Percentiles rank a stretch among this genome's conserved stretches.
Evolutionary conservation across 64 coral and sea anemone genomes (phyloP).

Genomic region (Stichodactyla helianthus): DNA sequence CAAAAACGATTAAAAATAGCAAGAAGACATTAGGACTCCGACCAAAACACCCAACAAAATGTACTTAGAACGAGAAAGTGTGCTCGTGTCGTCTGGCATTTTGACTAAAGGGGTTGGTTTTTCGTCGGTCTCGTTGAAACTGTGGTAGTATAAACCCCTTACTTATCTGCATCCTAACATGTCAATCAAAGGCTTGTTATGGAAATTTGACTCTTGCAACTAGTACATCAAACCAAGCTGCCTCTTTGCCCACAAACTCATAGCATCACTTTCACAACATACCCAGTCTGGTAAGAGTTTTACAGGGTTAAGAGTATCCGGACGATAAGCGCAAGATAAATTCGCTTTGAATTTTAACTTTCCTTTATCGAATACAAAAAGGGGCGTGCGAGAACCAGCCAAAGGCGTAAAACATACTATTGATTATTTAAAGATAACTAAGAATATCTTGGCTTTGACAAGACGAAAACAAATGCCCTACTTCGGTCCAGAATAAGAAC

Average conservation of each 20-base stretch:
- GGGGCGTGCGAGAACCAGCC: conserved; percentile 23
- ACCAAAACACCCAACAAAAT: neutral
- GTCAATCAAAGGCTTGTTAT: conserved; percentile 32
- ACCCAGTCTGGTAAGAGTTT: neutral
- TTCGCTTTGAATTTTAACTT: conserved; percentile 45
- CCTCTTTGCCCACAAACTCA: conserved; percentile 23
- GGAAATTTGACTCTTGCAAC: conserved; percentile 8
- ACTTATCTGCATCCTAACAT: conserved; percentile 34
- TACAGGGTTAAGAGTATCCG: conserved; percentile 12
- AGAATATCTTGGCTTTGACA: conserved; percentile 36
- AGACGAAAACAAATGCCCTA: conserved; percentile 67
- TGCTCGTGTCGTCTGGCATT: neutral
- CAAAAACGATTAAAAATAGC: conserved; percentile 22
- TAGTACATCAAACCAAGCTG: conserved; percentile 11
- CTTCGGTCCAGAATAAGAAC: conserved; percentile 59
- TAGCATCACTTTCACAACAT: neutral
- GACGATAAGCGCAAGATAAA: conserved; percentile 31
- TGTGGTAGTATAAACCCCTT: conserved; percentile 8
- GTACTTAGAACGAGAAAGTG: neutral
- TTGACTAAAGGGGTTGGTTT: neutral
- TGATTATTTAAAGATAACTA: conserved; percentile 7
- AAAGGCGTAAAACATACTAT: conserved; percentile 32
- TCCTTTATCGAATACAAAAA: conserved; percentile 21
- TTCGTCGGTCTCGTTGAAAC: neutral
- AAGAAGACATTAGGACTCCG: neutral